Conservation (phyloP, 1,140 invertebrate genomes). For the Trichonephila clavata region DNA sequence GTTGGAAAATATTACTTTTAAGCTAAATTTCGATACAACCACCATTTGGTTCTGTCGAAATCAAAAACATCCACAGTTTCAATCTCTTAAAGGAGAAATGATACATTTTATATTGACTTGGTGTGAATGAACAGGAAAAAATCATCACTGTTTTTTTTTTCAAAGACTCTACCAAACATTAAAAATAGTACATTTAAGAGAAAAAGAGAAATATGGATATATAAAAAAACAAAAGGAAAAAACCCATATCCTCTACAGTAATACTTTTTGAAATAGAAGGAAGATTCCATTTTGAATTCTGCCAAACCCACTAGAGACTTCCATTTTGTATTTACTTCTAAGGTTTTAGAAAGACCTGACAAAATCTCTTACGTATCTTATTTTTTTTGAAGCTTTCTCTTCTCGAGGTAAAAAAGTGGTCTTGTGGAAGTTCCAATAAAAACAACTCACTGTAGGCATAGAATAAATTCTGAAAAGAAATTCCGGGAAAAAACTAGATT, state of each 20-base stretch:
- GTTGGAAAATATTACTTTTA: no score
- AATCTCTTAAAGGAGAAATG: no score
- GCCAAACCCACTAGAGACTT: constrained; percentile 34
- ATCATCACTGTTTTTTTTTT: background rate
- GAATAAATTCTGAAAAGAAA: background rate
- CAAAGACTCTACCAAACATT: background rate
- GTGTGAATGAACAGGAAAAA: background rate
- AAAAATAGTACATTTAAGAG: background rate
- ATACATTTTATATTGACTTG: background rate
- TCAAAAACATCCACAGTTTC: no score
- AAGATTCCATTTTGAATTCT: constrained; percentile 38
- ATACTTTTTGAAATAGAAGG: constrained; percentile 35
- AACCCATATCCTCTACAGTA: constrained; percentile 9
- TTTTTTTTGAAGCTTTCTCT: background rate
- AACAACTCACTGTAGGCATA: background rate
- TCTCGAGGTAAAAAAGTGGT: background rate
- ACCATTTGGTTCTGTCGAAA: no score
- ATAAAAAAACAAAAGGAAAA: background rate
- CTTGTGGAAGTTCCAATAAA: background rate
- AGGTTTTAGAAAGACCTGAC: constrained; percentile 17
- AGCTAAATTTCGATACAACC: no score
- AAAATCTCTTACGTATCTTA: constrained; percentile 24
- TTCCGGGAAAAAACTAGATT: background rate
- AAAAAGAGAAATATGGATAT: background rate
- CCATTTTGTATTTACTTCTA: constrained; percentile 46